A percentile compares a stretch with the other conserved stretches of the same genome.
Evolutionary conservation across 2,888 invertebrate species (phyloP).

Genomic region (Pristionchus entomophagus): DNA sequence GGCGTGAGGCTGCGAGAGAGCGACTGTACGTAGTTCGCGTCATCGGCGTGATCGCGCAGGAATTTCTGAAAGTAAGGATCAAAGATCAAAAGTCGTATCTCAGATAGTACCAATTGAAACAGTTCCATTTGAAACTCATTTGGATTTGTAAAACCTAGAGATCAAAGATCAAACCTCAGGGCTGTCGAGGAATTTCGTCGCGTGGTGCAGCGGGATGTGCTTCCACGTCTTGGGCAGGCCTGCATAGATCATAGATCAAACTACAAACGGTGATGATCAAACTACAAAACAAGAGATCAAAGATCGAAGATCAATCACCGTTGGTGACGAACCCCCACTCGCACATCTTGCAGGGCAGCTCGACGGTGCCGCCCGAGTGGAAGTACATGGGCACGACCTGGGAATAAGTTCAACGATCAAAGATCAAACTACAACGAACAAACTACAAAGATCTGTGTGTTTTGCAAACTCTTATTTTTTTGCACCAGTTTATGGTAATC

Average conservation of each 20-base stretch:
- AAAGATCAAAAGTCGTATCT: background rate
- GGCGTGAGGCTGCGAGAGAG: background rate
- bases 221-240: constrained; percentile 26
- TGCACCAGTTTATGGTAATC: no score
- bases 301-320: background rate
- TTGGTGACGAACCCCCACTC: constrained; percentile 41
- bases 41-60: background rate
- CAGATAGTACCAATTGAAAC: no score
- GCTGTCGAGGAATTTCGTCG: background rate
- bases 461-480: background rate
- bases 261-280: background rate
- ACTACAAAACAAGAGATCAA: background rate
- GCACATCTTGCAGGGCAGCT: constrained; percentile 46
- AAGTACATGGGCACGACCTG: constrained; percentile 44
- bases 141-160: background rate
- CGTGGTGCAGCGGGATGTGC: constrained; percentile 23
- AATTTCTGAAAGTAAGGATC: background rate
- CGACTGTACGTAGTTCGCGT: background rate
- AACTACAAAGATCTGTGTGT: background rate
- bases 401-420: background rate
- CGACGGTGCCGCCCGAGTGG: constrained; percentile 43
- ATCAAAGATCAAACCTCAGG: background rate
- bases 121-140: no score
- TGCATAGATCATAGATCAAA: background rate
- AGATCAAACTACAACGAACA: background rate